Evolutionary conservation across 2,888 invertebrate genomes (phyloP), one percentile per base, ranked within the genome.

Genomic region (Electrophaes corylata): DNA sequence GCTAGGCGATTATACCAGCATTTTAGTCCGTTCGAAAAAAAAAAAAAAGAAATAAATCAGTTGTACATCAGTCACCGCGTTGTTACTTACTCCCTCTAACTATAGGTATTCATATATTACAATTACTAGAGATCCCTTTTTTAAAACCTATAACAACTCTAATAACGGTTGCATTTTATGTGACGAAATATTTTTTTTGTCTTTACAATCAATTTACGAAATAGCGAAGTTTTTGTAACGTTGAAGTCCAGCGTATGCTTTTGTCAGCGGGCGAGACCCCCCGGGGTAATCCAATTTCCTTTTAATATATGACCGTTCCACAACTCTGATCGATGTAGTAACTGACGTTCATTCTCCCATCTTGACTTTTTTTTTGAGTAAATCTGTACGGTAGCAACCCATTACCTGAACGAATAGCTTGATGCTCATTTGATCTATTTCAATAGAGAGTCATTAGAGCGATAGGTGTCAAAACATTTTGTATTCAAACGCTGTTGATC

Each of bases 201-300:
- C 59, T 62, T 67, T 23, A 55, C 43, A 69, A 72, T 75, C 74
- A 74, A 75, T 79, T 73, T 75, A 71, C 59, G 54, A 58, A 63
- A 65, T 61, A 69, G 68, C 56, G 72, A 78, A 74, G 71, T 77
- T 80, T 79, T 80, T 78, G 67, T 74, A 69, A 61, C 62, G 62
- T 71, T 65, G 44, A 74, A 71, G 77, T 78, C 76, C 76, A 73
- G 71, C 71, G 72, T 49, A 69, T 81, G 82, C 73, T 72, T 73
- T 83, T 86, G 85, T 85, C 83, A 82, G 78, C 62, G 66, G 67
- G 63, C 55, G 62, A 65, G 80, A 81, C 84, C 83, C 83, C 88
- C 86, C 75, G 86, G 70, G 60, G 85, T 59, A 71, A 87, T 84
- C 81, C 81, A 81, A 84, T 84, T 85, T 80, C 72, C 70, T 71